Conservation (phyloP, 2,888 invertebrate genomes). For the Tipula vernalis region DNA sequence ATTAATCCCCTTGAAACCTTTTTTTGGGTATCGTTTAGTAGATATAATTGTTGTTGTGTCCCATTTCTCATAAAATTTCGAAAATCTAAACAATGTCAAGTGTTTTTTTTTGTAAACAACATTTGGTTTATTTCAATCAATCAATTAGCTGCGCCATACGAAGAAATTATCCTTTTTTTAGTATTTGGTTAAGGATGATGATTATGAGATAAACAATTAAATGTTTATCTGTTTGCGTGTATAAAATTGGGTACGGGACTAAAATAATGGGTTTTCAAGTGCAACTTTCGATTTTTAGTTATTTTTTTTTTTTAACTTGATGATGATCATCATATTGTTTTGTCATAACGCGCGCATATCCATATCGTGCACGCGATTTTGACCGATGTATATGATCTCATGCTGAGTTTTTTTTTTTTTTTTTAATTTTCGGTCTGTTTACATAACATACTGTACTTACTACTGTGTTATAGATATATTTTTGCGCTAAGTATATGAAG, state of each 20-base stretch:
- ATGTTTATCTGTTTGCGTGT: not conserved
- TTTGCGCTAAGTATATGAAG: not conserved
- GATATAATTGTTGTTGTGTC: not conserved
- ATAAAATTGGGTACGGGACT: not conserved
- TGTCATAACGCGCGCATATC: not conserved
- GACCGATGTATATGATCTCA: conserved; percentile 1
- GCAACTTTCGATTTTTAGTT: not conserved
- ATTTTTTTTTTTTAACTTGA: not conserved
- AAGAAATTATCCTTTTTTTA: no score
- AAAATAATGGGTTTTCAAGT: not conserved
- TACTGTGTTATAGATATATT: not conserved
- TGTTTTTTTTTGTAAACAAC: not conserved
- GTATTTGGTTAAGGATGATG: not conserved
- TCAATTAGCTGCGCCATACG: not conserved
- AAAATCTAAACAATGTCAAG: conserved; percentile 5
- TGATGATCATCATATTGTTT: not conserved
- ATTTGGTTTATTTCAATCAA: conserved; percentile 9
- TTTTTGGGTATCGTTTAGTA: not conserved
- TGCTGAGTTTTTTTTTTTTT: not conserved
- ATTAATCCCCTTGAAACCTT: not conserved
- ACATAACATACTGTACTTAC: not conserved
- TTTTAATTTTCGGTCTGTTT: not conserved
- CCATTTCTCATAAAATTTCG: not conserved
- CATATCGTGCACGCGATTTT: not conserved
- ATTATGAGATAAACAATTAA: not conserved